A percentile compares a stretch with the other conserved stretches of the same genome.
These are phyloP conservation scores for Penaeus indicus DNA, from an alignment of 1,140 invertebrate species.

Conservation along the genomic window DNA sequence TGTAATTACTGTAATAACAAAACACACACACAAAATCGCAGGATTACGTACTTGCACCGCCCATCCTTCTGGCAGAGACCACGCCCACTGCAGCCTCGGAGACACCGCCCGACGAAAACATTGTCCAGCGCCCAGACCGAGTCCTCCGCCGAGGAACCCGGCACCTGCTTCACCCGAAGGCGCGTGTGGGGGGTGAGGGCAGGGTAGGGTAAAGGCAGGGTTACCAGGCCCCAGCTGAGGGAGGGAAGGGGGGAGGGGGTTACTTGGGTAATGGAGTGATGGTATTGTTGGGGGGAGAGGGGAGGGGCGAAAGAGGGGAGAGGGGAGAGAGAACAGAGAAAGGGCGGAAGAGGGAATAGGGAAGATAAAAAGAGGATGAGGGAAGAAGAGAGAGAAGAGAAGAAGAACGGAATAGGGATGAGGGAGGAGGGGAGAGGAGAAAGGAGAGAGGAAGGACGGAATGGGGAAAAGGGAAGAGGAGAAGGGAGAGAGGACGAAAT, in stretches of 20 bases:
- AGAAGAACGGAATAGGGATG: slow-evolving; percentile 70
- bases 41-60: slow-evolving; percentile 69
- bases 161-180: slow-evolving; percentile 69
- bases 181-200: slow-evolving; percentile 69
- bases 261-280: not conserved
- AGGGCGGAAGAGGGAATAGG: not conserved
- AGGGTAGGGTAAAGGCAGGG: slow-evolving; percentile 70
- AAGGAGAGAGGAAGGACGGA: not conserved
- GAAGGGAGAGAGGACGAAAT: not conserved
- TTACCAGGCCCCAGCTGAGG: slow-evolving; percentile 70
- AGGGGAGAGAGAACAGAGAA: slow-evolving; percentile 1
- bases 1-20: slow-evolving; percentile 26
- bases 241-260: not conserved
- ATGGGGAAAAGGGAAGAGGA: not conserved
- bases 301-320: not conserved
- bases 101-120: slow-evolving; percentile 71
- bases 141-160: slow-evolving; percentile 16
- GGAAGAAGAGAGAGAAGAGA: slow-evolving; percentile 67
- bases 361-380: slow-evolving; percentile 65
- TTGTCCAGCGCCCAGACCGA: slow-evolving; percentile 72
- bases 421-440: slow-evolving; percentile 70
- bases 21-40: slow-evolving; percentile 3
- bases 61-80: slow-evolving; percentile 69
- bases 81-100: slow-evolving; percentile 70
- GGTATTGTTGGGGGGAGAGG: not conserved